Evolutionary conservation across 2,888 invertebrate genomes (phyloP), one percentile per base, ranked within the genome.

Genomic region (Serripes groenlandicus): DNA sequence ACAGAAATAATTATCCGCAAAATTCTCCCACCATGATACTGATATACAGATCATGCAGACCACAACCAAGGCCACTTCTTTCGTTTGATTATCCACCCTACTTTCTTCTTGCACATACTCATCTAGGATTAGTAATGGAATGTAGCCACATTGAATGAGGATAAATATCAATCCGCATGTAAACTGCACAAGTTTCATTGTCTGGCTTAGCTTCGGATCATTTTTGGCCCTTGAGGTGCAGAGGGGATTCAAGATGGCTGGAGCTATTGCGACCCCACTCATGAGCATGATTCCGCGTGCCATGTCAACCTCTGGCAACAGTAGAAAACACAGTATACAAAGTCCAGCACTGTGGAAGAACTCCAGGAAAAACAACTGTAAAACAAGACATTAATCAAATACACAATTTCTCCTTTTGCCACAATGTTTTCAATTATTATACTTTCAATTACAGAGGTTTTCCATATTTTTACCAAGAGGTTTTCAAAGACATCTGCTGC

Each of bases 251-350:
- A 93, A 80, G 32, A 93, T 69, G 32, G 91, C 88, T 0, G 94
- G 94, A 3, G 94, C 56, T 9, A 92, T 83, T 42, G 90, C 91
- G 0, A 90, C 88, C 7, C 90, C 88, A 58, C 87, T 90, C 81
- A 94, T 84, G 5, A 94, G 73, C 34, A 93, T 84, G 0, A 93
- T 83, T 1, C 91, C 92, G 9, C 90, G 88, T 11, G 91, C 86
- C 58, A 92, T 88, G 82, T 92, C 91, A 62, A 92, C 76, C 23
- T 90, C 87, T 18, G 92, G 93, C 30, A 94, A 83, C 21, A 94
- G 85, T 18, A 91, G 85, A 78, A 93, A 94, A 34, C 93, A 90
- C 42, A 94, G 86, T 4, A 93, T 83, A 64, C 91, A 90, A 5
- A 94, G 83, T 7, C 94, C 94, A 32, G 92, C 76, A 1, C 90